Base-by-base conservation (phyloP, 2,888 invertebrate species). In the Gibbula magus region DNA sequence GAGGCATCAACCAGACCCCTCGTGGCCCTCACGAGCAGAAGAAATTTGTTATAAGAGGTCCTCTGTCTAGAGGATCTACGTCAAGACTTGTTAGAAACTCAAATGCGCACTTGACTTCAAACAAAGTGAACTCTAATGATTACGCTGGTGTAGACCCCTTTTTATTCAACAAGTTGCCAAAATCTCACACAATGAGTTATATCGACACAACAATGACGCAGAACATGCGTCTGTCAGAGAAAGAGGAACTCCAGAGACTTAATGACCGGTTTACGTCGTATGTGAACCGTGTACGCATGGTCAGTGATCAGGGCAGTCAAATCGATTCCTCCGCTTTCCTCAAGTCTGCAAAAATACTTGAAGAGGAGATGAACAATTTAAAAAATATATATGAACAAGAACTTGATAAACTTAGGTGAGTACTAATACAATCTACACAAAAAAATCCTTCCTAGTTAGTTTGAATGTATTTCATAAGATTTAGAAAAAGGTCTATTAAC, bases 331-430 rank as follows among this genome's bases (percentile, higher is more conserved):
- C 88, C 2, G 82, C 88, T 0, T 88, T 91, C 51, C 80, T 90
- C 29, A 86, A 88, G 70, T 89, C 91, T 35, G 86, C 89, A 32
- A 86, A 89, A 78, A 81, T 88, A 35, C 83, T 92, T 52, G 91
- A 92, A 67, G 88, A 90, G 25, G 91, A 91, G 76, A 89, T 91
- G 10, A 81, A 83, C 35, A 88, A 85, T 53, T 80, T 92, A 7
- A 91, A 88, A 80, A 87, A 83, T 51, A 61, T 91, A 73, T 92
- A 92, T 83, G 91, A 92, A 80, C 78, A 85, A 70, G 92, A 92
- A 80, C 84, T 92, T 51, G 88, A 89, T 56, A 89, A 82, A 75
- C 74, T 90, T 10, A 89, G 92, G 91, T 91, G 79, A 81, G 82
- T 51, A 39, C 5, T 45, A 45, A 13, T 1, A 13, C 35, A 29